Conservation (phyloP, 2,113 vertebrate species). For the Larimichthys polyactis region DNA sequence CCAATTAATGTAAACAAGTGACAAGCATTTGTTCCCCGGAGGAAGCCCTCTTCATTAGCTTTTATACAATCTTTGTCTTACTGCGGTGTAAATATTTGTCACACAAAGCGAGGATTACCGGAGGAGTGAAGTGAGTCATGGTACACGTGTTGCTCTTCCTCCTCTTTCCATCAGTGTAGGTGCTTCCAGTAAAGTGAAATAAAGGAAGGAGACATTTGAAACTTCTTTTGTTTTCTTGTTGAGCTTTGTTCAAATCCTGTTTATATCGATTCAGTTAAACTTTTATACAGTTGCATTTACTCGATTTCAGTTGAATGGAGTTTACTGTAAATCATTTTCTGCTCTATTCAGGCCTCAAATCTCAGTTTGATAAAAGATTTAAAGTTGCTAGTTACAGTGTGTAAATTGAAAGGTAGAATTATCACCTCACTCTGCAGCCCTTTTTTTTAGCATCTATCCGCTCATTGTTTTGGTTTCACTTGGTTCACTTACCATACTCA, state of each 20-base stretch:
- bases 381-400: not conserved
- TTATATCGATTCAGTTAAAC: not conserved
- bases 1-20: slow-evolving; percentile 36
- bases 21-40: slow-evolving; percentile 9
- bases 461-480: not conserved
- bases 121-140: not conserved
- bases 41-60: slow-evolving; percentile 5
- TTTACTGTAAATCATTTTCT: not conserved
- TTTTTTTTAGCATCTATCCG: not conserved
- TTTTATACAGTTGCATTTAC: not conserved
- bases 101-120: slow-evolving; percentile 42
- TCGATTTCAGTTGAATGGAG: not conserved
- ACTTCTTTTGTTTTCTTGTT: not conserved
- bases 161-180: not conserved
- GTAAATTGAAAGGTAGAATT: not conserved
- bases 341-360: too few relatives aligned
- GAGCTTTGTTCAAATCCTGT: not conserved
- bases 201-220: not conserved
- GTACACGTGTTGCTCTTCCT: slow-evolving; percentile 3
- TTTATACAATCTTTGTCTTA: slow-evolving; percentile 35
- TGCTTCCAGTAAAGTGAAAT: slow-evolving; percentile 1
- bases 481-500: not conserved
- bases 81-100: slow-evolving; percentile 56
- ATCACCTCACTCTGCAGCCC: not conserved
- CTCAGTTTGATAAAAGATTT: not conserved